Percentiles rank a stretch among this genome's conserved stretches.
These are phyloP conservation scores for Todiramphus chloris DNA, from an alignment of 2,113 vertebrate genomes.

Conservation along the genomic window DNA sequence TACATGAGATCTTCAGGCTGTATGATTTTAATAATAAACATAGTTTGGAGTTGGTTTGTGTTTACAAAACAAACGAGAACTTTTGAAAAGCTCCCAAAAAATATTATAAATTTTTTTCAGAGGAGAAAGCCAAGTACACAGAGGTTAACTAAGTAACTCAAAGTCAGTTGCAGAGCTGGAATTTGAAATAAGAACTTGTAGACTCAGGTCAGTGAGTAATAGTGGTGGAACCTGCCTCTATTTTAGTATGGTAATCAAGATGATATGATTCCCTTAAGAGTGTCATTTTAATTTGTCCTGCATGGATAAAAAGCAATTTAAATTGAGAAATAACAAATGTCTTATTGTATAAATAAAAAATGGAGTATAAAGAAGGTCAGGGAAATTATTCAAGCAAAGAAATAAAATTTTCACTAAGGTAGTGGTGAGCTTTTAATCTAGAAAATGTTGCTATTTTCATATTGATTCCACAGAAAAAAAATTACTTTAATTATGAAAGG, in stretches of 20 bases:
- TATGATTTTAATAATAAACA: not conserved
- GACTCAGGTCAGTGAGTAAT: conserved; percentile 24
- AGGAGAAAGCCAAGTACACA: not conserved
- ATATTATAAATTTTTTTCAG: not conserved
- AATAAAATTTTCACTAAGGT: not conserved
- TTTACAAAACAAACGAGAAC: not conserved
- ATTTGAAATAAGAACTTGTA: not conserved
- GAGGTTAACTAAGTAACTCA: not conserved
- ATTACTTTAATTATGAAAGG: not conserved
- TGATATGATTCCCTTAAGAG: not conserved
- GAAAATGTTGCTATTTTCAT: not conserved
- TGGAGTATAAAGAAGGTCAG: not conserved
- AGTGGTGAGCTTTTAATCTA: not conserved
- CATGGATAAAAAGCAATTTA: conserved; percentile 49
- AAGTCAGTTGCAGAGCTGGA: not conserved
- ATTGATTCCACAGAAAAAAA: not conserved
- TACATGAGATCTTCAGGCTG: not conserved
- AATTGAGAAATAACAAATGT: conserved; percentile 46
- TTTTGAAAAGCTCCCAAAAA: not conserved
- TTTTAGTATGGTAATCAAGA: conserved; percentile 26
- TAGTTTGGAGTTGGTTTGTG: not conserved
- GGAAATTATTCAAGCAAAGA: conserved; percentile 22
- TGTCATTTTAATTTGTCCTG: conserved; percentile 48
- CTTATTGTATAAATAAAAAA: conserved; percentile 56
- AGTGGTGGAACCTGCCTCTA: not conserved